These are phyloP conservation scores for Rhinogobio ventralis DNA, from an alignment of 2,797 vertebrate species.

Conservation along the genomic window DNA sequence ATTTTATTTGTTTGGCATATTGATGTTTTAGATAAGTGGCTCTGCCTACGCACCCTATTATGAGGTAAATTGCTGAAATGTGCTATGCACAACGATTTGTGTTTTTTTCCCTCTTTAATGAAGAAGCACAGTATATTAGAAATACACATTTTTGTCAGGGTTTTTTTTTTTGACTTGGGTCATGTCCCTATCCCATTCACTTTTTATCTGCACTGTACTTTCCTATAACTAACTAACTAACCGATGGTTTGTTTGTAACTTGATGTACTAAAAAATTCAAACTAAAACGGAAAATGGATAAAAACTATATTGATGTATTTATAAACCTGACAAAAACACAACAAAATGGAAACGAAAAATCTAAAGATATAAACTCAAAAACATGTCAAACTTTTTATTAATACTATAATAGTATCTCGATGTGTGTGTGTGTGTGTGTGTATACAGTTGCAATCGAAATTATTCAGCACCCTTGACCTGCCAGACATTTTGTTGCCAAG, in stretches of 20 bases:
- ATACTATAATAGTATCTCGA: no score
- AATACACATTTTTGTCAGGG: background rate
- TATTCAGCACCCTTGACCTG: no score
- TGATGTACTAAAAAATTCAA: background rate
- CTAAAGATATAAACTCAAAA: background rate
- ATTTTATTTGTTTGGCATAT: constrained; percentile 39
- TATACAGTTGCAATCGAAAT: no score
- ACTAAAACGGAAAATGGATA: background rate
- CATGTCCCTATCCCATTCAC: background rate
- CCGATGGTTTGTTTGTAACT: background rate
- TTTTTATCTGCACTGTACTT: background rate
- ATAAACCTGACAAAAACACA: no score
- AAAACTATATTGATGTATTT: background rate
- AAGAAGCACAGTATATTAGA: background rate
- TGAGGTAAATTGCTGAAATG: constrained; percentile 32
- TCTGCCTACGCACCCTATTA: constrained; percentile 21
- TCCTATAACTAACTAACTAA: background rate
- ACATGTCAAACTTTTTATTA: no score
- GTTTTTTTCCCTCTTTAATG: background rate
- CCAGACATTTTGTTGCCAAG: no score
- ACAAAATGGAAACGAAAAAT: background rate
- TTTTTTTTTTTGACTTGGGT: background rate
- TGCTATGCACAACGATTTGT: constrained; percentile 7
- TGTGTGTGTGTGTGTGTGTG: no score
- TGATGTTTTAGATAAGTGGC: constrained; percentile 42